Conservation (phyloP, 2,113 vertebrate genomes). For the Pseudolaguvia tuberculata region DNA sequence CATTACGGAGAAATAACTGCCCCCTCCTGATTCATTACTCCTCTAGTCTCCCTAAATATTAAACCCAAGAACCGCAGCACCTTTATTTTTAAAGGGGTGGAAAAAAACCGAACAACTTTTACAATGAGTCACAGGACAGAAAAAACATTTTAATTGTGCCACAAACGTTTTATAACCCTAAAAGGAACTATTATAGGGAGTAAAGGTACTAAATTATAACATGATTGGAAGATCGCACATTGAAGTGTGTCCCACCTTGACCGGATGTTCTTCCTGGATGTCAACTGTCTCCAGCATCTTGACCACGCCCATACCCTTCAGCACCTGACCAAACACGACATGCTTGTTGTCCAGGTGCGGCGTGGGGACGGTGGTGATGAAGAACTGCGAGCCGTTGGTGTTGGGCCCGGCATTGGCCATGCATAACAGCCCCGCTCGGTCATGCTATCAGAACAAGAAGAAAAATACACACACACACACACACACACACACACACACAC, state of each 20-base stretch:
- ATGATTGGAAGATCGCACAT: not conserved
- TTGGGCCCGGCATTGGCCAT: conserved; percentile 91
- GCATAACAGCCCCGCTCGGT: conserved; percentile 83
- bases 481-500: too few species aligned
- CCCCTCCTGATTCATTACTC: too few species aligned
- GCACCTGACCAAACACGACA: conserved; percentile 88
- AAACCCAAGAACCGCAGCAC: too few species aligned
- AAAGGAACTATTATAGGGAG: too few species aligned
- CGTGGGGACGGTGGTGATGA: conserved; percentile 89
- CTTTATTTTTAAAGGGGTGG: too few species aligned
- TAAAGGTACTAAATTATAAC: not conserved
- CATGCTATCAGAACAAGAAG: conserved; percentile 71
- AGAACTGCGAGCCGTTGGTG: conserved; percentile 97
- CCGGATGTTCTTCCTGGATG: conserved; percentile 79
- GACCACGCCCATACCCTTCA: conserved; percentile 86
- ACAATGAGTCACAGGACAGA: too few species aligned
- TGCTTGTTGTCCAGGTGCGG: conserved; percentile 90
- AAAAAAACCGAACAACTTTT: too few species aligned
- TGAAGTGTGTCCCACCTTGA: conserved; percentile 67
- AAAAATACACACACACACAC: too few species aligned
- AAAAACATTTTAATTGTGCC: too few species aligned
- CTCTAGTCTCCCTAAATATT: too few species aligned
- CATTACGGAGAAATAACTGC: too few species aligned
- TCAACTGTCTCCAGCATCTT: conserved; percentile 82
- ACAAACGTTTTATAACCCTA: too few species aligned